These are phyloP conservation scores for Erebia epiphron DNA, from an alignment of 2,888 invertebrate species.

Conservation along the genomic window DNA sequence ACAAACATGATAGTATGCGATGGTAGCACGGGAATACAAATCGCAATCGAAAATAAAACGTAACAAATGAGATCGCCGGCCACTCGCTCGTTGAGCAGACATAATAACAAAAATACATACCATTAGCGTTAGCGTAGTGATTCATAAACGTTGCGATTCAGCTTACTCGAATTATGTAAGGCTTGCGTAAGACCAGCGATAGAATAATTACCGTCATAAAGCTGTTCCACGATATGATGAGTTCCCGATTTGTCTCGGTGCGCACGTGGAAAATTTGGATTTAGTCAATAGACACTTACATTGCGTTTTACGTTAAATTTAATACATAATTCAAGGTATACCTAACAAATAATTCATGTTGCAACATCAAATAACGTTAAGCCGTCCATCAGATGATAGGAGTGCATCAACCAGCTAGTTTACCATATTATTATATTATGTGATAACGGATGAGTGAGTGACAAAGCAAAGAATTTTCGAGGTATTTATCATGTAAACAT, in stretches of 20 bases:
- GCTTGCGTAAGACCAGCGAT: constrained; percentile 6
- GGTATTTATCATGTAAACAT: no score
- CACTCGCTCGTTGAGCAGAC: constrained; percentile 6
- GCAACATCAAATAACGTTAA: not conserved
- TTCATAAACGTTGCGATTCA: constrained; percentile 1
- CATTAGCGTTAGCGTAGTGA: not conserved
- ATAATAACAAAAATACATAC: constrained; percentile 7
- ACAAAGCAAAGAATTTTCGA: no score
- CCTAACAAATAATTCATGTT: no score
- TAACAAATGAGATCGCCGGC: not conserved
- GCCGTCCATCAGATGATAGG: no score
- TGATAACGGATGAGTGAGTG: no score
- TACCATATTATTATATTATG: no score
- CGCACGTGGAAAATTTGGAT: not conserved
- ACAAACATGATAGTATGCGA: not conserved
- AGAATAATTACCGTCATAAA: not conserved
- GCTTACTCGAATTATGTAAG: constrained; percentile 3
- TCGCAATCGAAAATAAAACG: not conserved
- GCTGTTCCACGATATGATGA: not conserved
- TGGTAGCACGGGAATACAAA: not conserved
- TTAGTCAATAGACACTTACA: not conserved
- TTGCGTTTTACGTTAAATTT: not conserved
- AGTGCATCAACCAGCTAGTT: no score
- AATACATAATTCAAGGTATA: not conserved
- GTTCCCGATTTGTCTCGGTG: not conserved